Evolutionary conservation across 1,140 invertebrate genomes (phyloP), one percentile per base, ranked within the genome.

Genomic region (Psilanteris sp.): DNA sequence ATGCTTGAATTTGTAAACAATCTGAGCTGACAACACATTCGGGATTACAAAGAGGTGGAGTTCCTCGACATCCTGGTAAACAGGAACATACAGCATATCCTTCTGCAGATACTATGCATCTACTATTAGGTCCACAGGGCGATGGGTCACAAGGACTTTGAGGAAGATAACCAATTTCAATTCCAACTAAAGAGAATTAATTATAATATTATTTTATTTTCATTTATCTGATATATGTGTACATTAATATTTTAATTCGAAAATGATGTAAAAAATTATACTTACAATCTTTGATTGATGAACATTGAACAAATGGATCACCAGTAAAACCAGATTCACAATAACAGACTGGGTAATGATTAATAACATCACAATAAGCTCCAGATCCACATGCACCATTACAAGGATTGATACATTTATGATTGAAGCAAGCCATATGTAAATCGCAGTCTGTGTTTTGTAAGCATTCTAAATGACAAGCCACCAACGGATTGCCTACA

Each of bases 1-100:
- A 96, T 36, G 93, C 93, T 81, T 93, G 91, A 14, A 90, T 93
- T 84, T 93, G 93, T 7, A 91, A 86, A 83, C 94, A 95, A 83
- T 95, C 94, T 1, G 93, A 93, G 82, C 94, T 95, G 6, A 93
- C 93, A 7, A 94, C 90, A 86, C 94, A 95, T 87, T 95, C 93
- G 14, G 94, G 93, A 85, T 93, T 93, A 77, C 94, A 95, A 77
- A 92, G 91, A 20, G 94, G 94, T 34, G 95, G 93, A 71, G 92
- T 90, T 29, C 96, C 95, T 82, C 91, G 92, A 79, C 92, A 95
- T 24, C 91, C 93, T 1, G 94, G 93, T 32, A 95, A 82, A 81
- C 95, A 96, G 8, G 93, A 94, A 74, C 95, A 96, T 3, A 92
- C 90, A 0, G 94, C 93, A 79, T 91, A 92, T 14, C 93, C 94